phyloP scores from a whole-genome alignment of 2,888 invertebrate genomes.

The Asteroscopus sphinx region DNA sequence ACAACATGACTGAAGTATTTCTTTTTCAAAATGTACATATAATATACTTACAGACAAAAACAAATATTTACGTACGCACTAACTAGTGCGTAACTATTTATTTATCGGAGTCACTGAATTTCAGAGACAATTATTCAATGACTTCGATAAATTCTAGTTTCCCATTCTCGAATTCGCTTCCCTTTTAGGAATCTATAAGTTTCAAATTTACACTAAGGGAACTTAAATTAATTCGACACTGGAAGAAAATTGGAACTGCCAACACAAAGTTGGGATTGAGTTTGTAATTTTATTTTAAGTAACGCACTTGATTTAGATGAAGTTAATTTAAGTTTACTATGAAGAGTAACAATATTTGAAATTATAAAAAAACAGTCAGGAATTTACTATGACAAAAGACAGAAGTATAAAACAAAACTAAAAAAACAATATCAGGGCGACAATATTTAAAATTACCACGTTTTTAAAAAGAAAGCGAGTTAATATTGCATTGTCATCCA shows the following conservation, averaged over 20 bases:
- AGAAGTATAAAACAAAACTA: slow-evolving; percentile 4
- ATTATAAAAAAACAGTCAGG: neutral
- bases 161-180: slow-evolving; percentile 71
- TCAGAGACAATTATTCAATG: slow-evolving; percentile 33
- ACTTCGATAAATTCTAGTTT: slow-evolving; percentile 49
- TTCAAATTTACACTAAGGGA: slow-evolving; percentile 69
- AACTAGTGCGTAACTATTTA: slow-evolving; percentile 40
- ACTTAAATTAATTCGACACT: slow-evolving; percentile 76
- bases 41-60: slow-evolving; percentile 84
- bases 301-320: neutral
- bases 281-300: slow-evolving; percentile 1
- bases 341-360: neutral
- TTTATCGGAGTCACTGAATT: slow-evolving; percentile 48
- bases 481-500: too few relatives aligned
- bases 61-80: slow-evolving; percentile 67
- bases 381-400: neutral
- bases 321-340: neutral
- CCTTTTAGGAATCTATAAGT: slow-evolving; percentile 65
- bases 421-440: neutral
- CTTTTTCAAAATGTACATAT: slow-evolving; percentile 87
- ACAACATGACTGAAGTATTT: slow-evolving; percentile 71
- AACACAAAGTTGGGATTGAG: slow-evolving; percentile 53
- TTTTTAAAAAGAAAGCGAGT: too few relatives aligned
- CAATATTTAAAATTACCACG: too few relatives aligned
- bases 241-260: slow-evolving; percentile 69